Percentiles rank a stretch among this genome's conserved stretches.
Evolutionary conservation across 2,797 vertebrate genomes (phyloP).

Genomic region (Gymnoscopelus microlampas): DNA sequence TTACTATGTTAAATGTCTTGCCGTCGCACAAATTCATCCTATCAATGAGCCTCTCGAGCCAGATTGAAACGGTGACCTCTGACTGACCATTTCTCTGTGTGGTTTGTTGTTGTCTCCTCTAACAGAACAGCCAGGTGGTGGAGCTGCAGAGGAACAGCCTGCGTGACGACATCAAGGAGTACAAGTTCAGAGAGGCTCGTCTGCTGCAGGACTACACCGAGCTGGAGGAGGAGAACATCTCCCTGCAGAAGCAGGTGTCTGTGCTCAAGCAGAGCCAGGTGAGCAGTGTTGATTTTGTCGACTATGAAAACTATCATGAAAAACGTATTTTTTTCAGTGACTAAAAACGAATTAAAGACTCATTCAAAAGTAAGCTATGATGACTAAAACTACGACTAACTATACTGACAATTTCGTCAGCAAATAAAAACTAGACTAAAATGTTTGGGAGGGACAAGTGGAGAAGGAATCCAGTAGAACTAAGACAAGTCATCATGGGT

Average conservation of each 20-base stretch:
- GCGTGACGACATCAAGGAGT: constrained; percentile 97
- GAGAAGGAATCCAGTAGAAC: no score
- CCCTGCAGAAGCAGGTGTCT: constrained; percentile 97
- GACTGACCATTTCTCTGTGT: constrained; percentile 20
- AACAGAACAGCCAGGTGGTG: constrained; percentile 90
- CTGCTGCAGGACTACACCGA: constrained; percentile 97
- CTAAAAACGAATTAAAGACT: no score
- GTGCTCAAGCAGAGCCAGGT: constrained; percentile 95
- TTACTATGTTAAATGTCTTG: constrained; percentile 40
- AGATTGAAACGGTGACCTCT: constrained; percentile 28
- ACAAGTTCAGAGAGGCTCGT: constrained; percentile 94
- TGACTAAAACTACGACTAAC: no score
- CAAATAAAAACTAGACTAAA: no score
- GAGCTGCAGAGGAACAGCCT: constrained; percentile 92
- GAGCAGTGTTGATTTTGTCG: constrained; percentile 10
- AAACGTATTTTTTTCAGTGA: no score
- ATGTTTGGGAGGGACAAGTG: no score
- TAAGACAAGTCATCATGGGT: no score
- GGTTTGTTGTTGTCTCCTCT: not conserved
- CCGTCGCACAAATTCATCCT: constrained; percentile 35
- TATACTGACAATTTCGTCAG: no score
- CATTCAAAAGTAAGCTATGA: no score
- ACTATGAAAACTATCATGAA: no score
- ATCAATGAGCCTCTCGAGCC: constrained; percentile 20
- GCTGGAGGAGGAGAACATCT: constrained; percentile 98